Percentiles rank a stretch among this genome's conserved stretches.
Evolutionary conservation across 2,888 invertebrate genomes (phyloP).

Genomic region (Entomobrya proxima): DNA sequence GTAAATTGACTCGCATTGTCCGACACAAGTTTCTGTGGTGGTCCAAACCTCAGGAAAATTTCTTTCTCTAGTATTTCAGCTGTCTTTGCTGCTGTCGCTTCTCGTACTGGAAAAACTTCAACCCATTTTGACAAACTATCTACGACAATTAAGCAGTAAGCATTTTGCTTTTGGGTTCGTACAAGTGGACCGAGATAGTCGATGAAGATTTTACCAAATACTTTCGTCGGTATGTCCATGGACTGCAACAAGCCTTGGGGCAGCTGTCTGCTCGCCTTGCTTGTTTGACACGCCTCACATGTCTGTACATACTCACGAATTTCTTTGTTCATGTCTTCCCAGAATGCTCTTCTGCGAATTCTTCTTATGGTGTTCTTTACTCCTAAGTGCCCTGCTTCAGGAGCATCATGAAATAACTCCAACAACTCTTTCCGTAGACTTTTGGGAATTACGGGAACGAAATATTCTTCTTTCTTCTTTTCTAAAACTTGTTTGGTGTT

Average conservation of each 20-base stretch:
- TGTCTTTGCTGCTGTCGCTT: slow-evolving; percentile 56
- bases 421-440: slow-evolving; percentile 37
- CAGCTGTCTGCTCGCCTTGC: slow-evolving; percentile 32
- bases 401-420: slow-evolving; percentile 62
- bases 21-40: slow-evolving; percentile 40
- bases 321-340: slow-evolving; percentile 67
- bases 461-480: not conserved
- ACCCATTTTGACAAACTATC: slow-evolving; percentile 62
- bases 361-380: slow-evolving; percentile 51
- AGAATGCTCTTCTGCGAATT: slow-evolving; percentile 61
- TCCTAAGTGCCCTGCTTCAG: slow-evolving; percentile 65
- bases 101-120: slow-evolving; percentile 59
- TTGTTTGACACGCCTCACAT: slow-evolving; percentile 64
- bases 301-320: slow-evolving; percentile 56
- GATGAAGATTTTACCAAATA: slow-evolving; percentile 45
- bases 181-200: slow-evolving; percentile 68
- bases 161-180: slow-evolving; percentile 17
- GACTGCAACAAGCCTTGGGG: slow-evolving; percentile 49
- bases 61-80: slow-evolving; percentile 60
- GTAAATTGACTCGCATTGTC: slow-evolving; percentile 66
- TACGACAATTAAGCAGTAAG: slow-evolving; percentile 56
- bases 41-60: slow-evolving; percentile 64
- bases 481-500: not conserved
- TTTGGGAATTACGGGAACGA: slow-evolving; percentile 63
- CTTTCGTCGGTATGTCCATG: not conserved